Conservation (phyloP, 2,113 vertebrate species). For the Lamprologus speciosus region DNA sequence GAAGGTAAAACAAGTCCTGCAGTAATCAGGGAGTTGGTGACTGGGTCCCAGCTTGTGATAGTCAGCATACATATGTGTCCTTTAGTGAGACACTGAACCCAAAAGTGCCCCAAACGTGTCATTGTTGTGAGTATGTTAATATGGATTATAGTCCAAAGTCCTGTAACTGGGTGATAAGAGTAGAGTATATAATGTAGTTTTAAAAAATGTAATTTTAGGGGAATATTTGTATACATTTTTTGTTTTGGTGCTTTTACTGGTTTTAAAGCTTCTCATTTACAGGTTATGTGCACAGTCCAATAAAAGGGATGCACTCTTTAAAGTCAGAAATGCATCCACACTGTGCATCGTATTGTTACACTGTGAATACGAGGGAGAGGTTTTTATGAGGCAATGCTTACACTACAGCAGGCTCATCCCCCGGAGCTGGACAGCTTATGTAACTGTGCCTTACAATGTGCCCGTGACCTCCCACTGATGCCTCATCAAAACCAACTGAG, state of each 20-base stretch:
- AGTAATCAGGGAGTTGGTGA: neutral
- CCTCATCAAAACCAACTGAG: neutral
- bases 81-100: neutral
- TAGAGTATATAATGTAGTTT: neutral
- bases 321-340: neutral
- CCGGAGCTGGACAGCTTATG: neutral
- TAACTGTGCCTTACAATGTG: slow-evolving; percentile 1
- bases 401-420: neutral
- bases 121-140: neutral
- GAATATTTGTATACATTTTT: neutral
- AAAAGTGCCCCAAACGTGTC: neutral
- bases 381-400: slow-evolving; percentile 5
- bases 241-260: neutral
- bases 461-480: slow-evolving; percentile 4
- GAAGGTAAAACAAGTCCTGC: neutral
- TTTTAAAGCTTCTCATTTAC: neutral
- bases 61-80: neutral
- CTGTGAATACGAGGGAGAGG: neutral
- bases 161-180: neutral
- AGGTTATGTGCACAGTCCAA: neutral
- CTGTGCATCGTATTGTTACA: neutral
- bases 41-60: neutral
- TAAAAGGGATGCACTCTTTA: neutral
- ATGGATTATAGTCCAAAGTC: neutral
- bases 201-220: fast-evolving